These are phyloP conservation scores for Drosophila setifemur DNA, from an alignment of 1,140 invertebrate species.

Conservation along the genomic window DNA sequence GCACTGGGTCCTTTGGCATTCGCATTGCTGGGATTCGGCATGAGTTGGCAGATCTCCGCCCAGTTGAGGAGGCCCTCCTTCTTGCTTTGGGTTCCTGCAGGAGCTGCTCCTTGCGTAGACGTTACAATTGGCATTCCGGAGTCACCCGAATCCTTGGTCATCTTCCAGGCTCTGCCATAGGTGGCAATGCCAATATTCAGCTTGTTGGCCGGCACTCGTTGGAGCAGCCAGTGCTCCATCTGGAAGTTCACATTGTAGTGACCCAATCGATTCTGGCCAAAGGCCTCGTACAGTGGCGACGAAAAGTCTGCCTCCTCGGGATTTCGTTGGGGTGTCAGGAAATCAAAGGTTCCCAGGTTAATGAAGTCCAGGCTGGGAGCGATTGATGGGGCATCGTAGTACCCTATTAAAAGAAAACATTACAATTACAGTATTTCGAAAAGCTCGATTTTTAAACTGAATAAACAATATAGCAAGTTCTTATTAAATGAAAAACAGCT, in stretches of 20 bases:
- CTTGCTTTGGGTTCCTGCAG: slow-evolving; percentile 86
- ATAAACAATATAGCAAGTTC: too few species aligned
- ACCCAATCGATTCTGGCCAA: slow-evolving; percentile 85
- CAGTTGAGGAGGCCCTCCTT: slow-evolving; percentile 90
- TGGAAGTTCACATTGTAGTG: slow-evolving; percentile 87
- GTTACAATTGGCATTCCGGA: slow-evolving; percentile 88
- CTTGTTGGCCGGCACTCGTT: slow-evolving; percentile 88
- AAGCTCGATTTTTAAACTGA: too few species aligned
- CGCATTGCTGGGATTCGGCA: slow-evolving; percentile 86
- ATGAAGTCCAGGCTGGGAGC: slow-evolving; percentile 90
- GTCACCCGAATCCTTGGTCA: slow-evolving; percentile 87
- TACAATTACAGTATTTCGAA: slow-evolving; percentile 20
- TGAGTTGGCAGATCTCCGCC: slow-evolving; percentile 89
- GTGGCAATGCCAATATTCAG: slow-evolving; percentile 92
- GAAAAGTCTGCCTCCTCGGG: slow-evolving; percentile 90
- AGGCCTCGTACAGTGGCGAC: slow-evolving; percentile 87
- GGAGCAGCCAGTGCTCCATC: slow-evolving; percentile 86
- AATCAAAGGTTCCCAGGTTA: slow-evolving; percentile 91
- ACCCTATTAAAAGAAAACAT: slow-evolving; percentile 86
- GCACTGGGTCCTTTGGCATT: slow-evolving; percentile 84
- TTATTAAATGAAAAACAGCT: too few species aligned
- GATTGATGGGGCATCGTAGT: slow-evolving; percentile 89
- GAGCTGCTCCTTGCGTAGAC: slow-evolving; percentile 86
- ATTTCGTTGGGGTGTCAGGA: slow-evolving; percentile 88
- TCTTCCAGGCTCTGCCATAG: slow-evolving; percentile 92